These are phyloP conservation scores for Brassicogethes aeneus DNA, from an alignment of 2,888 invertebrate genomes.

Conservation along the genomic window DNA sequence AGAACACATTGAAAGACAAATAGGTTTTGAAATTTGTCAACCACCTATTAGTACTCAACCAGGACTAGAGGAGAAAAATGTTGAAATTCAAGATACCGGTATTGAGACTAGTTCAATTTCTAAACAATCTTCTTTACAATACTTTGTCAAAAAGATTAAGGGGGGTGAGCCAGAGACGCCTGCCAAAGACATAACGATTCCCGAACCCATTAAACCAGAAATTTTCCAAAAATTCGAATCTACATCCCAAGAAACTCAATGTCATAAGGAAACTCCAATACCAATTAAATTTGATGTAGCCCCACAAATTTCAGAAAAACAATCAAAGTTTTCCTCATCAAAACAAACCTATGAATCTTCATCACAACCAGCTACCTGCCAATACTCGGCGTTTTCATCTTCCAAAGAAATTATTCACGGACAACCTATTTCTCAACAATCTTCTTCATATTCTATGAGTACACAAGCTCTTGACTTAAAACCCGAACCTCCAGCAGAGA, in stretches of 20 bases:
- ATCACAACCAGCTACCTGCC: not conserved
- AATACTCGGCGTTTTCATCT: constrained; percentile 10
- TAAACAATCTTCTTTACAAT: constrained; percentile 56
- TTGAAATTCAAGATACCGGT: constrained; percentile 27
- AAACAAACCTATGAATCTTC: not conserved
- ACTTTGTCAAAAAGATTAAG: constrained; percentile 56
- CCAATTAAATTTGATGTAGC: constrained; percentile 22
- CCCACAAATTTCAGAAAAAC: constrained; percentile 20
- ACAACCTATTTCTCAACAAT: constrained; percentile 16
- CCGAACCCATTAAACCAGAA: constrained; percentile 34
- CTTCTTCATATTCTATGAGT: constrained; percentile 12
- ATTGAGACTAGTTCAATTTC: constrained; percentile 53
- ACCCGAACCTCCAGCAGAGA: constrained; percentile 64
- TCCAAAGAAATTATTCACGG: constrained; percentile 10
- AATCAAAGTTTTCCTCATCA: constrained; percentile 13
- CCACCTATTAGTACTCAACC: constrained; percentile 13
- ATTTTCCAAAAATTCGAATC: constrained; percentile 41
- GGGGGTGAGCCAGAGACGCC: constrained; percentile 40
- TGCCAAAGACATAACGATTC: constrained; percentile 33
- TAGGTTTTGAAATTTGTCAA: constrained; percentile 25
- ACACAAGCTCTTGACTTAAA: constrained; percentile 46
- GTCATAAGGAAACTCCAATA: constrained; percentile 27
- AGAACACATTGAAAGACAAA: constrained; percentile 23
- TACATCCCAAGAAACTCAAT: constrained; percentile 12
- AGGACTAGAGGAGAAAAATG: constrained; percentile 22